These are phyloP conservation scores for Iselma pallidipennis DNA, from an alignment of 2,888 invertebrate species.

Conservation along the genomic window DNA sequence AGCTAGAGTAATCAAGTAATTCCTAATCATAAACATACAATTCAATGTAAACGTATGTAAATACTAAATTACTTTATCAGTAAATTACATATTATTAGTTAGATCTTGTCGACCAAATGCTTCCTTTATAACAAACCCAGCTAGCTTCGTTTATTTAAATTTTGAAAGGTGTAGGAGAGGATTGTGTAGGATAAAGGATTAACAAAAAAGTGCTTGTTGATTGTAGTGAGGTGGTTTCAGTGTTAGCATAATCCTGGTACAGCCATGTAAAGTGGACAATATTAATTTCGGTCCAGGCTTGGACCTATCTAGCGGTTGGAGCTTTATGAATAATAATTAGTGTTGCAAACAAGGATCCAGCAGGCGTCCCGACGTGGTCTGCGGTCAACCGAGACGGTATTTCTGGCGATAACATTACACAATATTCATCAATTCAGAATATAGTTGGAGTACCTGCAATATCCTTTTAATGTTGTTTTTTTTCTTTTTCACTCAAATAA, in stretches of 20 bases:
- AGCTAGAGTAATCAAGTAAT: not conserved
- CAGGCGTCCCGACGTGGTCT: slow-evolving; percentile 49
- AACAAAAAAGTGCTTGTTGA: not conserved
- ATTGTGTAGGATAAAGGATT: not conserved
- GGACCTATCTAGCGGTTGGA: slow-evolving; percentile 51
- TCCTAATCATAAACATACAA: not conserved
- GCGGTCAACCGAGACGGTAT: slow-evolving; percentile 39
- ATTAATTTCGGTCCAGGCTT: slow-evolving; percentile 53
- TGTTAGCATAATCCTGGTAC: slow-evolving; percentile 39
- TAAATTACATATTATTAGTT: too few species aligned
- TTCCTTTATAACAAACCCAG: too few species aligned
- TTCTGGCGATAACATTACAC: slow-evolving; percentile 29
- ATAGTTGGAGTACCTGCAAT: too few species aligned
- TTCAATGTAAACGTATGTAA: too few species aligned
- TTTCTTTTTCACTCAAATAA: too few species aligned
- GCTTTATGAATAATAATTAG: slow-evolving; percentile 58
- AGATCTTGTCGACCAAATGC: too few species aligned
- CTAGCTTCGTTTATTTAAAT: too few species aligned
- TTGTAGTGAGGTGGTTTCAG: slow-evolving; percentile 5
- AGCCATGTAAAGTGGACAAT: slow-evolving; percentile 50
- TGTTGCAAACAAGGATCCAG: slow-evolving; percentile 54
- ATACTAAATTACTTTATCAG: too few species aligned
- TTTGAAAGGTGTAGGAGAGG: not conserved
- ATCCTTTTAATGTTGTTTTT: too few species aligned
- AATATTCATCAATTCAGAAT: slow-evolving; percentile 1